Evolutionary conservation across 2,797 vertebrate genomes (phyloP).

Genomic region (Cygnus olor): DNA sequence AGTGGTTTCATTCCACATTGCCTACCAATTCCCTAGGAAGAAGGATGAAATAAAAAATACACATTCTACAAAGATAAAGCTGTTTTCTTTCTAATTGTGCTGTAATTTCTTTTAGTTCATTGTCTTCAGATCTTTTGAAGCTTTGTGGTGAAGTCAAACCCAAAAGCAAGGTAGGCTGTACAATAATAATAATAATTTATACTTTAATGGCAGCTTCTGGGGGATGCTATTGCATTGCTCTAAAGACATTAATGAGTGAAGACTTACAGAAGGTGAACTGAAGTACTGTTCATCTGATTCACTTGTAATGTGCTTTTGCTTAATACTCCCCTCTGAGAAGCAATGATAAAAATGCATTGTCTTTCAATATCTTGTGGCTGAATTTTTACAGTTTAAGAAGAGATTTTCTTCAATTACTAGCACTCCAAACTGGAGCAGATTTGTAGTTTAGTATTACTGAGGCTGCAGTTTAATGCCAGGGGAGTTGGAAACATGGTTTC

Average conservation of each 20-base stretch:
- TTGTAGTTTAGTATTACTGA: not conserved
- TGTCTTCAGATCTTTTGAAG: conserved; percentile 94
- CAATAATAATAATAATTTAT: not conserved
- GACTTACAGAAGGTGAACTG: not conserved
- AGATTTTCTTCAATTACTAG: not conserved
- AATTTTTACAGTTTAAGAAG: not conserved
- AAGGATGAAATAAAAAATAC: not conserved
- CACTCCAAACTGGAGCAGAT: not conserved
- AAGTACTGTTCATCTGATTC: not conserved
- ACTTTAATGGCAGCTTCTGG: not conserved
- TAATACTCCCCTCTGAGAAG: not conserved
- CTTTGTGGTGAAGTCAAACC: conserved; percentile 92
- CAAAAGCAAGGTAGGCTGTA: conserved; percentile 89
- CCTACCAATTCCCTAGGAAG: not conserved
- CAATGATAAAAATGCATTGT: not conserved
- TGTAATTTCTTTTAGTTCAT: conserved; percentile 81
- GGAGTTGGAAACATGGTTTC: not conserved
- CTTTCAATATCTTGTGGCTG: not conserved
- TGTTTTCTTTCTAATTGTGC: not conserved
- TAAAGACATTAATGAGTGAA: not conserved
- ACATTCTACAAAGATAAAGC: not conserved
- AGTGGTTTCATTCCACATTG: not conserved
- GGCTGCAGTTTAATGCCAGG: not conserved
- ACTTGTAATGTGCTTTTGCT: not conserved
- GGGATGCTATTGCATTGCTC: not conserved